These are phyloP conservation scores for Gymnoscopelus braueri DNA, from an alignment of 2,797 vertebrate genomes.

Conservation along the genomic window DNA sequence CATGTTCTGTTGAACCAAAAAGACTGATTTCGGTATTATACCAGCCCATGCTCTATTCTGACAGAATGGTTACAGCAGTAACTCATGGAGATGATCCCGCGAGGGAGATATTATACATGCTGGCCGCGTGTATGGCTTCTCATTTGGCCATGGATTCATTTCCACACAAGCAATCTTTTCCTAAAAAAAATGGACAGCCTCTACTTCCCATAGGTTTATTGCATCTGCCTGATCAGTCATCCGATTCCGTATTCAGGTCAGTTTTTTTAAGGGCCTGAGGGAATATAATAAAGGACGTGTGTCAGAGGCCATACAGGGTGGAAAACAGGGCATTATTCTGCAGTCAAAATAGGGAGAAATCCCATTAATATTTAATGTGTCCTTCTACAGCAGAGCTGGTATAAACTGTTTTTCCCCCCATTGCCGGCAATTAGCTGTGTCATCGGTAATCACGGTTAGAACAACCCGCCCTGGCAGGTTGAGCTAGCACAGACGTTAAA, in stretches of 20 bases:
- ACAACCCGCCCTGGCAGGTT: not conserved
- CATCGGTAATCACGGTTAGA: conserved; percentile 33
- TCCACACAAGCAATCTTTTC: conserved; percentile 12
- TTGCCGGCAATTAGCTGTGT: conserved; percentile 50
- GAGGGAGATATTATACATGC: not conserved
- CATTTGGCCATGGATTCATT: conserved; percentile 7
- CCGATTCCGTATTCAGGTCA: conserved; percentile 56
- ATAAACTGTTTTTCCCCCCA: conserved; percentile 20
- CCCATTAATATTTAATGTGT: conserved; percentile 58
- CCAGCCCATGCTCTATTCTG: no score
- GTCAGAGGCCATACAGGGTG: conserved; percentile 54
- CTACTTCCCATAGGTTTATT: conserved; percentile 39
- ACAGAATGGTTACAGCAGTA: no score
- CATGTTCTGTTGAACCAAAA: no score
- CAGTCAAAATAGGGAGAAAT: conserved; percentile 54
- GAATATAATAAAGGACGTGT: conserved; percentile 62
- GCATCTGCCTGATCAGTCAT: conserved; percentile 40
- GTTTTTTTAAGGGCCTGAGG: conserved; percentile 49
- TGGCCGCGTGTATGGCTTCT: not conserved
- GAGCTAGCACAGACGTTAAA: not conserved
- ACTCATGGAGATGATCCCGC: not conserved
- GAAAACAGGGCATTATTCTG: conserved; percentile 50
- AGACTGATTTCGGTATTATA: no score
- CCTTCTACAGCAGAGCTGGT: conserved; percentile 27
- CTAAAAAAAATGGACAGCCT: conserved; percentile 8